Conservation (phyloP, 2,113 vertebrate species). For the Brachyhypopomus occidentalis region DNA sequence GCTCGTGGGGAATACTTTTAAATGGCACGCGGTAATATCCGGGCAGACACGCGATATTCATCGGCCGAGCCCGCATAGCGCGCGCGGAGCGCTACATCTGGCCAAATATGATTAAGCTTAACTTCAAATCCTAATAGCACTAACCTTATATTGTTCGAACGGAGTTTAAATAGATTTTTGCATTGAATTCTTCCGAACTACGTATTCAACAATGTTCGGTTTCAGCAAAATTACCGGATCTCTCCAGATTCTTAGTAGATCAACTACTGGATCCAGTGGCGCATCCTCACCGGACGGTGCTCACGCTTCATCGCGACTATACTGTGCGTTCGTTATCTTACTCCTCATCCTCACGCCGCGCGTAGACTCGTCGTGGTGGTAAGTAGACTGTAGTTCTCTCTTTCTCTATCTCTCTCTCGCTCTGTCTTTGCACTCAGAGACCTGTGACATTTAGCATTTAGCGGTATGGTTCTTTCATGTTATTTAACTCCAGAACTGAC, state of each 20-base stretch:
- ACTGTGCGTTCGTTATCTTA: constrained; percentile 79
- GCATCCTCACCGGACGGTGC: constrained; percentile 66
- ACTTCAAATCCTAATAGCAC: too few species aligned
- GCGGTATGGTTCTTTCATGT: not conserved
- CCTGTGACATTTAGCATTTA: not conserved
- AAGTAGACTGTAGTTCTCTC: constrained; percentile 66
- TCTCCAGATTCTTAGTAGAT: constrained; percentile 63
- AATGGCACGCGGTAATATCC: constrained; percentile 67
- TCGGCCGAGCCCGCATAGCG: constrained; percentile 36
- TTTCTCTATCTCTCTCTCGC: constrained; percentile 2
- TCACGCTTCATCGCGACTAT: constrained; percentile 76
- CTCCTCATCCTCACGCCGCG: constrained; percentile 88
- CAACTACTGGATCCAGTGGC: constrained; percentile 61
- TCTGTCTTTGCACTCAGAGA: not conserved
- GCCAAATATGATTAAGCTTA: constrained; percentile 34
- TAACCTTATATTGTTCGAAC: not conserved
- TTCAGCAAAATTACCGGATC: constrained; percentile 72
- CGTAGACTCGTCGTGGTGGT: constrained; percentile 95
- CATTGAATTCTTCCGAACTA: not conserved
- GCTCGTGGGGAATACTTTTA: constrained; percentile 55
- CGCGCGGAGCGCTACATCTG: constrained; percentile 33
- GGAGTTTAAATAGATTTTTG: not conserved
- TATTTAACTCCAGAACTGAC: not conserved
- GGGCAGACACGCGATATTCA: constrained; percentile 60
- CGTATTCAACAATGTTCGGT: constrained; percentile 72